Evolutionary conservation across 2,888 invertebrate species (phyloP).

Genomic region (Heliconius ismenius): DNA sequence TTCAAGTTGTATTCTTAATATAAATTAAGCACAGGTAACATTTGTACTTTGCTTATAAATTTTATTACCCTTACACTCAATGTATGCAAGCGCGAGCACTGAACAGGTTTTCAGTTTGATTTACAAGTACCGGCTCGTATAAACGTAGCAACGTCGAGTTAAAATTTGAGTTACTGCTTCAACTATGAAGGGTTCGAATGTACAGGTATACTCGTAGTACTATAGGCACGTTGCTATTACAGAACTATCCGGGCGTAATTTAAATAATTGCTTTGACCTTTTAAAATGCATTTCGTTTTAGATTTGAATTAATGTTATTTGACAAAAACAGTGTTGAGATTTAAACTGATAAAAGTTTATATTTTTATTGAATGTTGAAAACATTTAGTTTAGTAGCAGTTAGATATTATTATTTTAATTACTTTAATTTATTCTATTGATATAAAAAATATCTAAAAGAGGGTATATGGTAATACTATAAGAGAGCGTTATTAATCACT

Average conservation of each 20-base stretch:
- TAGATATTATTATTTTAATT: not conserved
- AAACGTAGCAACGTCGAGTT: conserved; percentile 46
- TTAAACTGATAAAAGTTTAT: not conserved
- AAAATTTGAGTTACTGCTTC: conserved; percentile 45
- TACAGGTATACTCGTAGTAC: not conserved
- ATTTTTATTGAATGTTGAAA: not conserved
- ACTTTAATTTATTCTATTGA: not conserved
- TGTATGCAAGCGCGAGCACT: conserved; percentile 49
- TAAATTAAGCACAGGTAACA: conserved; percentile 41
- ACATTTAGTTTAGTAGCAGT: not conserved
- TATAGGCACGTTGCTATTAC: conserved; percentile 30
- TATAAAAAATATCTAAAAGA: not conserved
- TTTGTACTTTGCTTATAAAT: conserved; percentile 46
- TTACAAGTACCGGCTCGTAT: conserved; percentile 48
- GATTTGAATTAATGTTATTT: not conserved
- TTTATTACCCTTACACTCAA: conserved; percentile 47
- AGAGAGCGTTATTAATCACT: too few relatives aligned
- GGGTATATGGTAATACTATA: too few relatives aligned
- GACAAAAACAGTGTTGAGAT: not conserved
- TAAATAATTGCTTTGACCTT: conserved; percentile 33
- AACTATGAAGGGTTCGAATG: conserved; percentile 41
- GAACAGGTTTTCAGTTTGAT: conserved; percentile 49
- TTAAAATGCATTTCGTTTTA: conserved; percentile 16
- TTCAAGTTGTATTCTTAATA: conserved; percentile 38
- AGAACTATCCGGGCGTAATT: conserved; percentile 32